A percentile compares a stretch with the other conserved stretches of the same genome.
Conservation (phyloP, 2,888 invertebrate species). For the Drosophila melanosoma region DNA sequence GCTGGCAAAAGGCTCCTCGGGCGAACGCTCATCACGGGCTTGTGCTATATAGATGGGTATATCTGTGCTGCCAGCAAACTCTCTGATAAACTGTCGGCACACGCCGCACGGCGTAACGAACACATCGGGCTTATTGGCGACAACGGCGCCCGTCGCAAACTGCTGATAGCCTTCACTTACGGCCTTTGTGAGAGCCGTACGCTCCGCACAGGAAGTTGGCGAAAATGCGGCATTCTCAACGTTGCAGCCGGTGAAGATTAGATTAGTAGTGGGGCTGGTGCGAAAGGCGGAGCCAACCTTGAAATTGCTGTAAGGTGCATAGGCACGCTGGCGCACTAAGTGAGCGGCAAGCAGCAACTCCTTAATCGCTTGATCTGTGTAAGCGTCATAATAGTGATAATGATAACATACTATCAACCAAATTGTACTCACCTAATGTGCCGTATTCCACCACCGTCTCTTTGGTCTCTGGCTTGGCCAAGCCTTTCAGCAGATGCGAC, state of each 20-base stretch:
- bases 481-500: slow-evolving; percentile 62
- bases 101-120: slow-evolving; percentile 95
- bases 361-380: slow-evolving; percentile 61
- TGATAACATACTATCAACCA: neutral
- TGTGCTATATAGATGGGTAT: slow-evolving; percentile 90
- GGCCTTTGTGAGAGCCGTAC: slow-evolving; percentile 93
- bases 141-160: slow-evolving; percentile 90
- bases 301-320: slow-evolving; percentile 95
- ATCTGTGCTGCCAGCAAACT: slow-evolving; percentile 88
- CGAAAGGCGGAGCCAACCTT: slow-evolving; percentile 94
- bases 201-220: slow-evolving; percentile 94
- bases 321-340: slow-evolving; percentile 88
- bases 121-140: slow-evolving; percentile 88
- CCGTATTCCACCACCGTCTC: slow-evolving; percentile 66
- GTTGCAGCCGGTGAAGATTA: slow-evolving; percentile 92
- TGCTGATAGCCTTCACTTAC: slow-evolving; percentile 92
- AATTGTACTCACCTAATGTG: slow-evolving; percentile 66
- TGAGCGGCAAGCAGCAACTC: slow-evolving; percentile 88
- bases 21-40: slow-evolving; percentile 83
- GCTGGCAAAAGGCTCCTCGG: slow-evolving; percentile 40
- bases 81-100: slow-evolving; percentile 93
- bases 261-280: slow-evolving; percentile 87
- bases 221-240: slow-evolving; percentile 94
- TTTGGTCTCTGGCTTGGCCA: slow-evolving; percentile 56
- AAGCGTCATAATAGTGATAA: slow-evolving; percentile 1